A percentile compares a stretch with the other conserved stretches of the same genome.
phyloP scores from a whole-genome alignment of 2,888 invertebrate genomes.

The Macrophya alboannulata region DNA sequence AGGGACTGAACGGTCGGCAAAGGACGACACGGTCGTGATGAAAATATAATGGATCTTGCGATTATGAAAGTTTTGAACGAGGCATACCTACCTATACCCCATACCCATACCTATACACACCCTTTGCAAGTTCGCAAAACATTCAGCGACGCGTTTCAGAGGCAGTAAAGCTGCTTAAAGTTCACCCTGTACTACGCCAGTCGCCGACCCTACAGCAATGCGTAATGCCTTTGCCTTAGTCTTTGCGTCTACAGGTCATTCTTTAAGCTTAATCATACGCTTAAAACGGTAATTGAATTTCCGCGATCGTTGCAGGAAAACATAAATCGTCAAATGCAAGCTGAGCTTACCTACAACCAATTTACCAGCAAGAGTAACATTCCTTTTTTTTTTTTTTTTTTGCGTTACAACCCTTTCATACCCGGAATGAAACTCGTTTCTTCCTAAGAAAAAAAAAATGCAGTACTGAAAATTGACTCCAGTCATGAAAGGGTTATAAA shows the following conservation, averaged over 20 bases:
- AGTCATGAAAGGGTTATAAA: neutral
- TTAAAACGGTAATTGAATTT: conserved; percentile 37
- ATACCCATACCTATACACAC: neutral
- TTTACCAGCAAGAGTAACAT: neutral
- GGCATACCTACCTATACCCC: neutral
- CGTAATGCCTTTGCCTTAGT: conserved; percentile 37
- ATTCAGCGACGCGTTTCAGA: conserved; percentile 19
- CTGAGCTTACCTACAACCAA: neutral
- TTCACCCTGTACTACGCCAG: neutral
- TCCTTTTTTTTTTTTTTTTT: neutral
- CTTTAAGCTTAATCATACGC: conserved; percentile 7
- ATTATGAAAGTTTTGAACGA: conserved; percentile 47
- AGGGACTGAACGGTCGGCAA: conserved; percentile 36
- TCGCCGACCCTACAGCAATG: neutral
- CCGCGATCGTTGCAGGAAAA: neutral
- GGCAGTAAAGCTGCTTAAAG: conserved; percentile 24
- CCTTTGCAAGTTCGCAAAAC: neutral
- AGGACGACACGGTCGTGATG: conserved; percentile 41
- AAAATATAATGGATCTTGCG: conserved; percentile 49
- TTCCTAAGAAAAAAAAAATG: neutral
- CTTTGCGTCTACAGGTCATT: conserved; percentile 10
- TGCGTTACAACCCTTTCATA: neutral
- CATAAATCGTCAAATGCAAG: neutral
- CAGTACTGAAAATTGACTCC: neutral
- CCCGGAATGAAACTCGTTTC: neutral